phyloP scores from a whole-genome alignment of 2,113 vertebrate species.

The Eublepharis macularius region DNA sequence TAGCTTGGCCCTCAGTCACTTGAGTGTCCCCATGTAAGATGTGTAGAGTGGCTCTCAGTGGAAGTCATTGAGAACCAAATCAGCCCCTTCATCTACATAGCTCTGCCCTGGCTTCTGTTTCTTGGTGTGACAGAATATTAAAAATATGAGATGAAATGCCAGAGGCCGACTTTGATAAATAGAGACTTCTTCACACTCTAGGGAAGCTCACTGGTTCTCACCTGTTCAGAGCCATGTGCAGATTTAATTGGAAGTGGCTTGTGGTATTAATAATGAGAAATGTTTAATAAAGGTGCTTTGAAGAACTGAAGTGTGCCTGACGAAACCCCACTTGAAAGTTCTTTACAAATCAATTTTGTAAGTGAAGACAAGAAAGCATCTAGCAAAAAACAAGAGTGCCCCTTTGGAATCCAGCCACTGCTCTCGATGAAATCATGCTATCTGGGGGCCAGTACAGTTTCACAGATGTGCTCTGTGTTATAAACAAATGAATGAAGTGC shows the following conservation, averaged over 20 bases:
- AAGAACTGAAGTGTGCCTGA: not conserved
- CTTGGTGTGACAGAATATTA: not conserved
- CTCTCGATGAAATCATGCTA: constrained; percentile 72
- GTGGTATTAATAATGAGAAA: not conserved
- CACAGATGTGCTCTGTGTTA: constrained; percentile 53
- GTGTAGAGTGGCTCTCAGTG: too few relatives aligned
- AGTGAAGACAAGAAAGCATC: not conserved
- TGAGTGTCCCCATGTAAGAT: too few relatives aligned
- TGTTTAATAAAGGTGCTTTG: not conserved
- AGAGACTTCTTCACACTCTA: too few relatives aligned
- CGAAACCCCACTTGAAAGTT: not conserved
- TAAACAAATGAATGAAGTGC: constrained; percentile 47
- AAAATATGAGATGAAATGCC: not conserved
- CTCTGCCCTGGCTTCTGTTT: not conserved
- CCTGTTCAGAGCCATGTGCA: not conserved
- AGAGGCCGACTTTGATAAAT: too few relatives aligned
- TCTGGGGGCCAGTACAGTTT: constrained; percentile 66
- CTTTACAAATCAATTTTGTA: not conserved
- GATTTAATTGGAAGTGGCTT: not conserved
- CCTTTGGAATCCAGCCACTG: constrained; percentile 48
- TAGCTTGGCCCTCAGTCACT: too few relatives aligned
- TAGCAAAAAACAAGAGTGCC: constrained; percentile 34
- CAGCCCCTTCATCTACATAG: too few relatives aligned
- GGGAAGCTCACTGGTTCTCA: not conserved
- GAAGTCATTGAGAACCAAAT: too few relatives aligned